Conservation (phyloP, 2,797 vertebrate species). For the Chelon labrosus region DNA sequence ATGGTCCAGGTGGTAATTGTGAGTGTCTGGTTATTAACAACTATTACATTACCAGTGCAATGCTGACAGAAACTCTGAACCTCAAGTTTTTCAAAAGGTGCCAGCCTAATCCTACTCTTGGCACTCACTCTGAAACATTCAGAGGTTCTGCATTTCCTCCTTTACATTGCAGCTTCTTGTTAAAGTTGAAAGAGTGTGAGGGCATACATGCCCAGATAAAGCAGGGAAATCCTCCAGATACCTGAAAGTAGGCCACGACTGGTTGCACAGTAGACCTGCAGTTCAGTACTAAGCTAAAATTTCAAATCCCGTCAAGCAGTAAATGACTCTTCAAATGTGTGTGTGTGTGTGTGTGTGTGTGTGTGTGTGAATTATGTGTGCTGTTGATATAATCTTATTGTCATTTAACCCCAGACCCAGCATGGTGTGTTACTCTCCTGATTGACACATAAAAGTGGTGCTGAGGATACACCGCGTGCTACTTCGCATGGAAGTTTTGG, state of each 20-base stretch:
- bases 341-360: slow-evolving; percentile 16
- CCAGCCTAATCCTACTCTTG: slow-evolving; percentile 16
- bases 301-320: slow-evolving; percentile 56
- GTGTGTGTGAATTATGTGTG: slow-evolving; percentile 39
- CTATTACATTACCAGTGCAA: slow-evolving; percentile 18
- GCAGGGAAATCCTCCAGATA: slow-evolving; percentile 64
- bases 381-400: slow-evolving; percentile 69
- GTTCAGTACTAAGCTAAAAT: slow-evolving; percentile 59
- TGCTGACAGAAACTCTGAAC: slow-evolving; percentile 1
- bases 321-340: slow-evolving; percentile 49
- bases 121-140: slow-evolving; percentile 30
- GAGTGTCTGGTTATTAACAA: slow-evolving; percentile 52
- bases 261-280: slow-evolving; percentile 66
- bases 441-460: slow-evolving; percentile 75
- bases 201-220: slow-evolving; percentile 50
- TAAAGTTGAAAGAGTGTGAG: slow-evolving; percentile 38
- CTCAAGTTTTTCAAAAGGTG: not conserved
- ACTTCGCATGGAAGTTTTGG: slow-evolving; percentile 56
- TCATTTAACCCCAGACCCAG: slow-evolving; percentile 67
- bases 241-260: slow-evolving; percentile 72
- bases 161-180: slow-evolving; percentile 33
- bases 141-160: slow-evolving; percentile 20
- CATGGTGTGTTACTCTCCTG: slow-evolving; percentile 50
- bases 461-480: slow-evolving; percentile 41
- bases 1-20: slow-evolving; percentile 23